phyloP scores from a whole-genome alignment of 2,888 invertebrate genomes.

The Caenorhabditis becei region DNA sequence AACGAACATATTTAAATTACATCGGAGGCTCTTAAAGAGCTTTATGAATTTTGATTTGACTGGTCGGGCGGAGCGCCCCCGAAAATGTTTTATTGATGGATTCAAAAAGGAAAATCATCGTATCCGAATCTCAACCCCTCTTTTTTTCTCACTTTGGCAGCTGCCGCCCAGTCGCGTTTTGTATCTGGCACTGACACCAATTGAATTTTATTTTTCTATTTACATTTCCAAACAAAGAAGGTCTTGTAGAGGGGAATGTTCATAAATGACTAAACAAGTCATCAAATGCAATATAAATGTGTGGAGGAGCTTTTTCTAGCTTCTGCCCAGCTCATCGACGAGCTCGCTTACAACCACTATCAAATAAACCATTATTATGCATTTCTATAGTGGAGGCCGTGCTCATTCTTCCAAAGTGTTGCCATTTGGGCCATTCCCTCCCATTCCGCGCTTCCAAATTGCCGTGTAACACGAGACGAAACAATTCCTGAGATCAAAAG shows the following conservation, averaged over 20 bases:
- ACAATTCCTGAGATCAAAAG: slow-evolving; percentile 46
- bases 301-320: slow-evolving; percentile 18
- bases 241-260: slow-evolving; percentile 41
- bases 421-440: slow-evolving; percentile 31
- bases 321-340: slow-evolving; percentile 17
- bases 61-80: neutral
- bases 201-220: slow-evolving; percentile 38
- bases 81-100: slow-evolving; percentile 46
- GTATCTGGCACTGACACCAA: neutral
- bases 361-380: slow-evolving; percentile 65
- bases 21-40: slow-evolving; percentile 6
- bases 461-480: slow-evolving; percentile 55
- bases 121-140: too few species aligned
- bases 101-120: neutral
- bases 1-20: slow-evolving; percentile 47
- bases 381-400: slow-evolving; percentile 61
- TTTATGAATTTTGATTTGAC: slow-evolving; percentile 48
- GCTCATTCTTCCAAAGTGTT: slow-evolving; percentile 46
- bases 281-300: slow-evolving; percentile 72
- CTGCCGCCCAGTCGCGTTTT: too few species aligned
- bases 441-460: slow-evolving; percentile 29
- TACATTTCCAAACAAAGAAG: slow-evolving; percentile 36
- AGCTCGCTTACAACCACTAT: slow-evolving; percentile 52
- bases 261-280: slow-evolving; percentile 72
- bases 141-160: too few species aligned